Evolutionary conservation across 2,797 vertebrate genomes (phyloP), one percentile per base, ranked within the genome.

Genomic region (Scarus forsteni): DNA sequence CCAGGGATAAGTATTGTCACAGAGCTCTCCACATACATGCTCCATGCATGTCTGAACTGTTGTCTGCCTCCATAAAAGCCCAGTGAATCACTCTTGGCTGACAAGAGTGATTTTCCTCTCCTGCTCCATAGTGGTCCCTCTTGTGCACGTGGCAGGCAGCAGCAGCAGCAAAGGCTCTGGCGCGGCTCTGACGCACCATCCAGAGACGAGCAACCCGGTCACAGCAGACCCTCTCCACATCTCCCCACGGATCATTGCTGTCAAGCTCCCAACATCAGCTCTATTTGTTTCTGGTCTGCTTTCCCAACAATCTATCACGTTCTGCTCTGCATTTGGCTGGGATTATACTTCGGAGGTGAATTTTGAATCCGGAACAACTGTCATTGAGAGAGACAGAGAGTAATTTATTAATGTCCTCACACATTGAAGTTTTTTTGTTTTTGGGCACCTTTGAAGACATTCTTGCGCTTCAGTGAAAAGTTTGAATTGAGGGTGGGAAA

Each of bases 171-270:
- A 16, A 72, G 60, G 76, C 72, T 81, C 45, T 81, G 71, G 89
- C 91, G 85, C 89, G 86, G 84, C 81, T 91, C 92, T 93, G 91
- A 92, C 88, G 93, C 93, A 92, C 86, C 91, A 73, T 83, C n/a
- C 84, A 56, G 80, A 81, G 86, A 89, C 83, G 87, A 89, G 89
- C 90, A 88, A 86, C 86, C 87, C 85, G 63, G 84, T 88, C 80
- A 85, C 68, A 71, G 80, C 70, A 77, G 60, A 81, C 83, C 70
- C 82, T 87, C 53, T 80, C 85, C 64, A 84, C 81, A 79, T 84
- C 81, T 84, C 65, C 60, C 55, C 56, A 67, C 73, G 83, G 81
- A 89, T 84, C 86, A 77, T 73, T 82, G 73, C 85, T 65, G 74
- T 76, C 78, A 76, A 63, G 78, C 80, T 71, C 61, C 66, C 45